These are phyloP conservation scores for Pecten maximus DNA, from an alignment of 2,888 invertebrate species.

Conservation along the genomic window DNA sequence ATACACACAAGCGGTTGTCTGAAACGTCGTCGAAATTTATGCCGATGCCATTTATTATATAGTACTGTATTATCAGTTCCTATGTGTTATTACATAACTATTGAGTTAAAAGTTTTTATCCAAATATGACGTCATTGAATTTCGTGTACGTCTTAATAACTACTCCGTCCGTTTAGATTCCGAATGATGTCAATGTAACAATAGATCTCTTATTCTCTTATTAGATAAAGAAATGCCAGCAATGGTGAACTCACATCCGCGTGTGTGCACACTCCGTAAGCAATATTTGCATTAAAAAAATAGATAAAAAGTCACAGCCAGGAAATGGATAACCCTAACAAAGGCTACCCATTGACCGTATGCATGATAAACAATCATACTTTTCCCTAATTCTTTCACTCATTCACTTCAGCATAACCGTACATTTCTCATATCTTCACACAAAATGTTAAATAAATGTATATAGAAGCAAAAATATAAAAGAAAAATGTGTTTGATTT, in stretches of 20 bases:
- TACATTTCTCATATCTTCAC: not conserved
- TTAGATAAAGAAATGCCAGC: not conserved
- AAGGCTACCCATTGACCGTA: not conserved
- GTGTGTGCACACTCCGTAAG: not conserved
- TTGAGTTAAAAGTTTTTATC: not conserved
- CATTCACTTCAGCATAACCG: not conserved
- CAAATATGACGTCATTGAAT: not conserved
- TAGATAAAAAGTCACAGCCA: slow-evolving; percentile 3
- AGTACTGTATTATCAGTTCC: not conserved
- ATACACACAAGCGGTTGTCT: not conserved
- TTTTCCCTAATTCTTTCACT: not conserved
- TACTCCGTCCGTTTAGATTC: not conserved
- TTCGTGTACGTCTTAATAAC: too few relatives aligned
- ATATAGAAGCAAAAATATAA: not conserved
- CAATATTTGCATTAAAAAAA: slow-evolving; percentile 30
- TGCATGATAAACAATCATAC: not conserved
- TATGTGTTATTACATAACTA: not conserved
- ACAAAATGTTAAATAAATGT: not conserved
- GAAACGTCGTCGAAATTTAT: not conserved
- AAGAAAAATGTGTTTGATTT: slow-evolving; percentile 22
- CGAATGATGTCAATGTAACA: not conserved
- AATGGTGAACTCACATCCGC: not conserved
- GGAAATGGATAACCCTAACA: not conserved
- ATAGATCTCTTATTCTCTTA: not conserved
- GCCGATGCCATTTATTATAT: not conserved